Evolutionary conservation across 1,140 invertebrate genomes (phyloP).

Genomic region (Drosophila malerkotliana): DNA sequence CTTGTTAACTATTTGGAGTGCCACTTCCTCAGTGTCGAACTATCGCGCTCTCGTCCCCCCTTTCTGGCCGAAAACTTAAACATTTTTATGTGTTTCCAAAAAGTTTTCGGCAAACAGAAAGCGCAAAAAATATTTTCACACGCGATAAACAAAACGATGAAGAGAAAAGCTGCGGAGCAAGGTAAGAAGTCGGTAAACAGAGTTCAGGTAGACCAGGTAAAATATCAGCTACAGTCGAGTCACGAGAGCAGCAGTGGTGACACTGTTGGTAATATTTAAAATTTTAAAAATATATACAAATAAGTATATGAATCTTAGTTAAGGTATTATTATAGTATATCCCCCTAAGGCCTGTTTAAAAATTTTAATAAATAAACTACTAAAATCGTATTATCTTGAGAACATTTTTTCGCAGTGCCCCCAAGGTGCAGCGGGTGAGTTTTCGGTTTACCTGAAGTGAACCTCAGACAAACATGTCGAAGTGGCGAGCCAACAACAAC

Average conservation of each 20-base stretch:
- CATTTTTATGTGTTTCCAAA: slow-evolving; percentile 67
- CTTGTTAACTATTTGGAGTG: slow-evolving; percentile 42
- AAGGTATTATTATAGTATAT: no score
- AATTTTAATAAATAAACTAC: background rate
- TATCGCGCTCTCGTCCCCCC: slow-evolving; percentile 4
- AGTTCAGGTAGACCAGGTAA: slow-evolving; percentile 28
- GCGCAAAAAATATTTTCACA: slow-evolving; percentile 68
- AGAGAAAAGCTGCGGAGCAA: slow-evolving; percentile 10
- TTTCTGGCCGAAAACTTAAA: slow-evolving; percentile 55
- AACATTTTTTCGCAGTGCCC: slow-evolving; percentile 8
- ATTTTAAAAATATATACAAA: background rate
- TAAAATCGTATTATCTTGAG: background rate
- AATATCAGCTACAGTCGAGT: slow-evolving; percentile 20
- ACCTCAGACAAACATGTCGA: slow-evolving; percentile 75
- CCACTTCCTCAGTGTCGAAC: slow-evolving; percentile 10
- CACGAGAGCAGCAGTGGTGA: slow-evolving; percentile 16
- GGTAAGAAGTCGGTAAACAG: slow-evolving; percentile 14
- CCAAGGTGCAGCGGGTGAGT: slow-evolving; percentile 7
- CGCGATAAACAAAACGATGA: slow-evolving; percentile 67
- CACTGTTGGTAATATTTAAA: background rate
- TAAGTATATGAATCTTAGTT: background rate
- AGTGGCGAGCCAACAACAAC: slow-evolving; percentile 50
- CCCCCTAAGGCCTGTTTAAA: no score
- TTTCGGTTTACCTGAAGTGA: slow-evolving; percentile 45
- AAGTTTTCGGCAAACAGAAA: slow-evolving; percentile 70